Conservation (phyloP, 2,113 vertebrate species). For the Numenius arquata region DNA sequence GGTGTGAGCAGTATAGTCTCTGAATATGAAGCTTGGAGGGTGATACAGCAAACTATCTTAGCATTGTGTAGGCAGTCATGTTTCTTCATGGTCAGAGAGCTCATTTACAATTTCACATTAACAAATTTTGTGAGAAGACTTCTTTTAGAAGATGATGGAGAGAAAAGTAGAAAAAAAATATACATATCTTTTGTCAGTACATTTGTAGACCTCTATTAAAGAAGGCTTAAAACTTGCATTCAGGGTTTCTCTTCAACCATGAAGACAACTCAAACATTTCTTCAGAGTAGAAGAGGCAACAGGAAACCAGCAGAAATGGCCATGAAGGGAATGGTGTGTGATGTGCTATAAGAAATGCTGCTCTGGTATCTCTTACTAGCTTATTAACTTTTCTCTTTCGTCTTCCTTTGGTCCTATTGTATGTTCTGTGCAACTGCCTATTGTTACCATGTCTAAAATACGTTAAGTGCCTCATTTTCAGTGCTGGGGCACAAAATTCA, state of each 20-base stretch:
- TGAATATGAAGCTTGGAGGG: not conserved
- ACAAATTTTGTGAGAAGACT: not conserved
- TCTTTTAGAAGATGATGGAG: not conserved
- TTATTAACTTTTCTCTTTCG: not conserved
- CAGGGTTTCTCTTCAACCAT: not conserved
- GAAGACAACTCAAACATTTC: not conserved
- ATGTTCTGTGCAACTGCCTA: not conserved
- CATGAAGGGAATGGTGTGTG: not conserved
- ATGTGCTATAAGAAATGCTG: not conserved
- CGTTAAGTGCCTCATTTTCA: fast-evolving
- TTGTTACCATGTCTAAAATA: not conserved
- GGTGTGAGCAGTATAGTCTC: not conserved
- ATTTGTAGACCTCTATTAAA: not conserved
- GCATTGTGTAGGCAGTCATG: not conserved
- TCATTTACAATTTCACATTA: not conserved
- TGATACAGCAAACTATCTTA: not conserved
- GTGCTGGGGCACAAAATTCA: not conserved
- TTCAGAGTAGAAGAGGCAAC: not conserved
- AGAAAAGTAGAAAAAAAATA: not conserved
- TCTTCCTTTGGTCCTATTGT: fast-evolving
- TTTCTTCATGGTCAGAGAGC: not conserved
- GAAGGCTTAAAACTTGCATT: not conserved
- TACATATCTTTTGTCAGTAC: not conserved
- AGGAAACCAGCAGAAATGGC: not conserved
- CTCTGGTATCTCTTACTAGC: not conserved